Evolutionary conservation across 2,113 vertebrate species (phyloP).

Genomic region (Dasyurus viverrinus): DNA sequence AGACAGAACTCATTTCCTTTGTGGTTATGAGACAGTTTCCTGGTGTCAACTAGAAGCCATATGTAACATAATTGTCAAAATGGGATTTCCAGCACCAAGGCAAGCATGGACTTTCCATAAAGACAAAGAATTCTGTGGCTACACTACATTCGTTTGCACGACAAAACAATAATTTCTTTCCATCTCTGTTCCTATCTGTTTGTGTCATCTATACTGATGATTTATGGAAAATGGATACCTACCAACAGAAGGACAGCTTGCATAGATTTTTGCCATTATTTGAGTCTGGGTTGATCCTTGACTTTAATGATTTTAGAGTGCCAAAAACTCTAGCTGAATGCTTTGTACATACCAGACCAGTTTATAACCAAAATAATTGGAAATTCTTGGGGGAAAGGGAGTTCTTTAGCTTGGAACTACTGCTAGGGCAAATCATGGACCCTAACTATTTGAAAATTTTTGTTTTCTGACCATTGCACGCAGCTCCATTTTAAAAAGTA

Average conservation of each 20-base stretch:
- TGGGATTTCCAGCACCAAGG: not conserved
- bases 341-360: not conserved
- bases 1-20: too few species aligned
- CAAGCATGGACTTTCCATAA: not conserved
- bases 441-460: not conserved
- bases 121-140: not conserved
- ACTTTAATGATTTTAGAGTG: not conserved
- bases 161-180: not conserved
- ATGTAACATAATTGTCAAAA: not conserved
- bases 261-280: not conserved
- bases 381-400: conserved; percentile 18
- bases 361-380: not conserved
- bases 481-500: conserved; percentile 15
- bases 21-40: not conserved
- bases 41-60: not conserved
- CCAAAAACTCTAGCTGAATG: not conserved
- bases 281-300: not conserved
- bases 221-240: not conserved
- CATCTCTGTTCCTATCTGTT: not conserved
- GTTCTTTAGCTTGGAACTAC: not conserved
- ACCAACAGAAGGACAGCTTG: not conserved
- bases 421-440: not conserved
- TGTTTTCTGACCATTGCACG: not conserved
- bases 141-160: not conserved
- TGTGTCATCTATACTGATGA: not conserved